Evolutionary conservation across 2,113 vertebrate genomes (phyloP).

Genomic region (Cinclus cinclus): DNA sequence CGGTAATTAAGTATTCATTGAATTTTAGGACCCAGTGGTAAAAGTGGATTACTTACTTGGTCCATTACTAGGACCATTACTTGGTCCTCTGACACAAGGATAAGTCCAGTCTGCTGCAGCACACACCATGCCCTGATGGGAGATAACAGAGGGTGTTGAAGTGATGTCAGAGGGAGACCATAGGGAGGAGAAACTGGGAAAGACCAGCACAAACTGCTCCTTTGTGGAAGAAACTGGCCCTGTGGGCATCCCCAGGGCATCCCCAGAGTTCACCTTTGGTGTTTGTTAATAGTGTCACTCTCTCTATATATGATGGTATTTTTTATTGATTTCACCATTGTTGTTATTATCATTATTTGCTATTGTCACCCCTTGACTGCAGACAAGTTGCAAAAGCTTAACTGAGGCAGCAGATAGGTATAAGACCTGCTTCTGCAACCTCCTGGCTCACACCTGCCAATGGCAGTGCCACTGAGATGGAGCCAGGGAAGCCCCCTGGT

Average conservation of each 20-base stretch:
- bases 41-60: background rate
- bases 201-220: background rate
- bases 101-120: background rate
- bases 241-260: background rate
- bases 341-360: background rate
- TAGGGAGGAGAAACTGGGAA: background rate
- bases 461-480: background rate
- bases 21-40: background rate
- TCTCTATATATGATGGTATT: background rate
- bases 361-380: background rate
- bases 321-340: background rate
- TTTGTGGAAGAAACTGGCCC: background rate
- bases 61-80: background rate
- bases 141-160: background rate
- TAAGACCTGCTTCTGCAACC: background rate
- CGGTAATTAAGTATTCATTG: background rate
- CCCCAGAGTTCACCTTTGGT: background rate
- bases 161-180: background rate
- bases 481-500: background rate
- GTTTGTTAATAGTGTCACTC: background rate
- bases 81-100: background rate
- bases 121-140: background rate
- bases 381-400: background rate
- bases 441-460: accelerated
- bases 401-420: background rate